A percentile compares a stretch with the other conserved stretches of the same genome.
Evolutionary conservation across 2,888 invertebrate genomes (phyloP).

Genomic region (Argyresthia albistria): DNA sequence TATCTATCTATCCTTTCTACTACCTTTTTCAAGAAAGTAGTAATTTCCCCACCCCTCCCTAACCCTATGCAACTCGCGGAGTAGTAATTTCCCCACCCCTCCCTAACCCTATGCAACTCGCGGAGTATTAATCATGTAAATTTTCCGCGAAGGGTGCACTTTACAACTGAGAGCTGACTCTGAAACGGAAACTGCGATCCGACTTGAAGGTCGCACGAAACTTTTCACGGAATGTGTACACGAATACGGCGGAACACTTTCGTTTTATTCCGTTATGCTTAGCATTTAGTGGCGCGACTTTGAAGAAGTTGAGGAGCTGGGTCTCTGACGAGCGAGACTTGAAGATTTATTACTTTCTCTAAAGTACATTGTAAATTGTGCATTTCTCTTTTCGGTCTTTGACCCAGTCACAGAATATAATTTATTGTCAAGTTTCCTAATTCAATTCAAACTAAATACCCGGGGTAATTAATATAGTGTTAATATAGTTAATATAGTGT

Average conservation of each 20-base stretch:
- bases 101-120: slow-evolving; percentile 31
- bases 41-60: neutral
- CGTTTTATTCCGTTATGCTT: slow-evolving; percentile 32
- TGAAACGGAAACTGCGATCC: slow-evolving; percentile 57
- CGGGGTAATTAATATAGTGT: too few relatives aligned
- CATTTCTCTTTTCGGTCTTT: neutral
- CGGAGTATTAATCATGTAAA: slow-evolving; percentile 57
- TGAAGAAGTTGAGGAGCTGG: neutral
- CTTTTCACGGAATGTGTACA: slow-evolving; percentile 52
- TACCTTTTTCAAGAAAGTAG: neutral
- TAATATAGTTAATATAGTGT: too few relatives aligned
- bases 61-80: slow-evolving; percentile 35
- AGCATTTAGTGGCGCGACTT: neutral
- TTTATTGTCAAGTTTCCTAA: too few relatives aligned
- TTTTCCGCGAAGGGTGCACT: slow-evolving; percentile 48
- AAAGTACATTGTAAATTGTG: neutral
- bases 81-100: slow-evolving; percentile 1
- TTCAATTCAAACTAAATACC: too few relatives aligned
- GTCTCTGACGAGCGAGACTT: neutral
- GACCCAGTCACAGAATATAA: neutral
- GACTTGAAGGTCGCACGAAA: slow-evolving; percentile 66
- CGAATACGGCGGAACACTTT: slow-evolving; percentile 46
- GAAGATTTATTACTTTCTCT: neutral
- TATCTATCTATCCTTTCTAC: neutral
- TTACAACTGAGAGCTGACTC: slow-evolving; percentile 22